phyloP scores from a whole-genome alignment of 92 coral and sea anemone species.

The Scolanthus callimorphus region DNA sequence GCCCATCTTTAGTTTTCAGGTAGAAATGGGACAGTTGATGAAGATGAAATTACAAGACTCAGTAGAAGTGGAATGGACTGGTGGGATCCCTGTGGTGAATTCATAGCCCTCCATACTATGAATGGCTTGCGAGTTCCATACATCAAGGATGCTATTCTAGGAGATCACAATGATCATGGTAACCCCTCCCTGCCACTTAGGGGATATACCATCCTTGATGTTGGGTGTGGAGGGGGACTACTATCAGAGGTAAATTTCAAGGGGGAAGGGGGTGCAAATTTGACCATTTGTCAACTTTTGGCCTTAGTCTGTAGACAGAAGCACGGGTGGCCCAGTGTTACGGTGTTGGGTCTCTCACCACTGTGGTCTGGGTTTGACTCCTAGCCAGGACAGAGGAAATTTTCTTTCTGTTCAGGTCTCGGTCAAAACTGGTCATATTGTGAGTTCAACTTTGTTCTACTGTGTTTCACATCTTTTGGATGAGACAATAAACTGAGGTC shows the following conservation, averaged over 20 bases:
- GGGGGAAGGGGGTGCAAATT: too few relatives aligned
- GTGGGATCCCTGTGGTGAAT: constrained; percentile 90
- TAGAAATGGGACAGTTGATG: constrained; percentile 60
- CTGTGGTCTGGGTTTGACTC: too few relatives aligned
- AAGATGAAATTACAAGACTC: constrained; percentile 82
- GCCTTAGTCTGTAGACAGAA: too few relatives aligned
- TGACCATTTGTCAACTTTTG: too few relatives aligned
- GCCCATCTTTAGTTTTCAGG: background rate
- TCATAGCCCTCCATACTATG: constrained; percentile 87
- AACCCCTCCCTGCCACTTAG: constrained; percentile 56
- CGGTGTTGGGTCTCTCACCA: too few relatives aligned
- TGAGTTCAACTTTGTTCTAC: too few relatives aligned
- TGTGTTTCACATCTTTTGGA: too few relatives aligned
- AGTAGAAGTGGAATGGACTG: constrained; percentile 79
- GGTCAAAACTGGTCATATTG: too few relatives aligned
- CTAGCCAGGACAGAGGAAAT: too few relatives aligned
- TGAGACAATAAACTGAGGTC: too few relatives aligned
- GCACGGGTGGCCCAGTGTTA: too few relatives aligned
- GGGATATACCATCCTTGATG: constrained; percentile 65
- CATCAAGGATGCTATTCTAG: constrained; percentile 57
- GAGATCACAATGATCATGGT: constrained; percentile 4
- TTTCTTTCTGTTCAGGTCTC: too few relatives aligned
- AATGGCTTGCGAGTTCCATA: constrained; percentile 84
- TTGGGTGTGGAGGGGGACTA: constrained; percentile 98
- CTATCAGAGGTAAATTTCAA: constrained; percentile 63